Evolutionary conservation across 2,888 invertebrate species (phyloP), one percentile per base, ranked within the genome.

Genomic region (Monochamus alternatus): DNA sequence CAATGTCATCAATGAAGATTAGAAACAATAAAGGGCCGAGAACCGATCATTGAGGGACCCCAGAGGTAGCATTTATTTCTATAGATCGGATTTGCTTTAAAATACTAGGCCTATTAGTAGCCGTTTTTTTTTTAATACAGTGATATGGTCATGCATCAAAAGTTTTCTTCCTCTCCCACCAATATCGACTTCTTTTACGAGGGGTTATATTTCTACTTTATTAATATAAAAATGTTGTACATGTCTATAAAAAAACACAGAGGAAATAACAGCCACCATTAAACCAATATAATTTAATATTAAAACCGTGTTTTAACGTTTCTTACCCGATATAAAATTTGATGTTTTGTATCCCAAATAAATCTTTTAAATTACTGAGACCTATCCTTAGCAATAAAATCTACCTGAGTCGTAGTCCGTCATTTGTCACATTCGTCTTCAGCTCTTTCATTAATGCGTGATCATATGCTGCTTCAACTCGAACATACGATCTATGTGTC

Each of bases 321-420:
- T 64, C 30, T 22, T 59, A 58, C 58, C 68, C 58, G 60, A 69
- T 60, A 69, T 69, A 69, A 69, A 69, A 69, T 69, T 69, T 69
- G 69, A 69, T 69, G 69, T n/a, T 69, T 69, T 59, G 69, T 69
- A 60, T 60, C 59, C 69, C 69, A 69, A 60, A 69, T 69, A 69
- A 69, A 69, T 69, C 69, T 69, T 69, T 51, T 59, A 32, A 69
- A 69, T 69, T 60, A 69, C 60, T 59, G 38, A 69, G 60, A 43
- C 69, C 69, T 60, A 69, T 47, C 69, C 69, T 60, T 38, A 44
- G 60, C 31, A 47, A 69, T 69, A 69, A 69, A 69, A 69, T 60
- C 44, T 69, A 69, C 69, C 69, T 69, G 69, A 30, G 10, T 59
- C 60, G 31, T 60, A 60, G 59, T 64, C 69, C 38, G 60, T 69